Percentiles rank a stretch among this genome's conserved stretches.
Conservation (phyloP, 2,797 vertebrate genomes). For the Malacoraja senta region DNA sequence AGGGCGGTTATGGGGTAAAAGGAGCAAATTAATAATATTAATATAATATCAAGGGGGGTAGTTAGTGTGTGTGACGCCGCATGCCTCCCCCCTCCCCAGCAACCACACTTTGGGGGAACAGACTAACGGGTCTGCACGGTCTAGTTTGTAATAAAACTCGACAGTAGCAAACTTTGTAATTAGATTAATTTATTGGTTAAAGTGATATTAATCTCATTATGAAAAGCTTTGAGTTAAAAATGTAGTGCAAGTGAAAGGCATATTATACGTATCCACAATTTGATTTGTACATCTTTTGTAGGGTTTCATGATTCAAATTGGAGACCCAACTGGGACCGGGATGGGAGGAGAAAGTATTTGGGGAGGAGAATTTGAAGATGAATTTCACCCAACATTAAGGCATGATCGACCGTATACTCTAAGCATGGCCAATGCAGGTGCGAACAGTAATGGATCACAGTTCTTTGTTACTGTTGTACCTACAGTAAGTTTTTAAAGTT, state of each 20-base stretch:
- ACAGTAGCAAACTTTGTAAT: background rate
- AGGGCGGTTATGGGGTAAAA: too few relatives aligned
- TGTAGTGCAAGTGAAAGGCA: background rate
- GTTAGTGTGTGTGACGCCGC: too few relatives aligned
- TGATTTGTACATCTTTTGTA: slow-evolving; percentile 46
- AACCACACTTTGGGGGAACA: too few relatives aligned
- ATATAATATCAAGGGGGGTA: too few relatives aligned
- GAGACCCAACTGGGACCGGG: slow-evolving; percentile 93
- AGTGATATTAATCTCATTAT: background rate
- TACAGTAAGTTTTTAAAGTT: slow-evolving; percentile 68
- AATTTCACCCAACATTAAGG: slow-evolving; percentile 89
- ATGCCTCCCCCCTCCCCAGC: too few relatives aligned
- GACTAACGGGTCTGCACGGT: too few relatives aligned
- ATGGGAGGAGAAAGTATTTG: slow-evolving; percentile 99
- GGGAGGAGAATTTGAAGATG: slow-evolving; percentile 96
- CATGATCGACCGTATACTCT: slow-evolving; percentile 96
- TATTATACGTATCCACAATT: background rate
- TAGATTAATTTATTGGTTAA: background rate
- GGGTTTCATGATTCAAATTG: slow-evolving; percentile 98
- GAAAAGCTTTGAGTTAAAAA: background rate
- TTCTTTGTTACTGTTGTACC: slow-evolving; percentile 96
- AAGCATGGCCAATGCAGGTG: slow-evolving; percentile 93
- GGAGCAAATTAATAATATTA: too few relatives aligned
- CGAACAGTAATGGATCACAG: slow-evolving; percentile 90
- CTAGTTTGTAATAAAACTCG: background rate